Base-by-base conservation (phyloP, 1,140 invertebrate species). In the Cotesia glomerata region DNA sequence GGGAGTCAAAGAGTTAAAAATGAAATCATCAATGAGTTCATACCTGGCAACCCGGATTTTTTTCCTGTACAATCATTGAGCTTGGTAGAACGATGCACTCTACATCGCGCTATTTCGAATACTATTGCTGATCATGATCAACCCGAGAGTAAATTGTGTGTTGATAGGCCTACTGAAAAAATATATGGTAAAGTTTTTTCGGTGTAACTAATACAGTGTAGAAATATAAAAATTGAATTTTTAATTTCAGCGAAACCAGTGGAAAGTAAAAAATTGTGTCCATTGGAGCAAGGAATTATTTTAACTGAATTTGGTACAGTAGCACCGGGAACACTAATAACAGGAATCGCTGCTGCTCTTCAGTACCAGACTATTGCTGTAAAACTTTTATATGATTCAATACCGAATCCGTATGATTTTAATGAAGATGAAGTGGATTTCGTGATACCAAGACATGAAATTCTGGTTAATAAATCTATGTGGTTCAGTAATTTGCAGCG, bases 21-120 rank as follows among this genome's bases (percentile, higher is more conserved):
- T 73, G 88, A 88, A 78, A 80, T 92, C 2, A 79, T 92, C 2
- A 87, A 91, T 76, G 88, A 91, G 75, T 86, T 93, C 65, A 79
- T 91, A 66, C 88, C 90, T 7, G 88, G 87, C 35, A 85, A 88
- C 74, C 79, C 84, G 62, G 74, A 88, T 4, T 49, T 85, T 26
- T 80, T 89, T 70, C 82, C 88, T 3, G 78, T 83, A 26, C 85
- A 89, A 34, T 77, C 80, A 51, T 79, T 91, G 4, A 84, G 82
- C 2, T 68, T 78, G 11, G 63, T 79, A 26, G 90, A 91, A 81
- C 86, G 89, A 54, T 92, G 91, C 80, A 81, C 88, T 13, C 77
- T 92, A 2, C 91, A 92, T 77, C 85, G 80, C 67, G 84, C 91
- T 72, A 75, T 91, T n/a, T 91, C 90, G 54, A 90, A 89, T 18